Evolutionary conservation across 2,113 vertebrate genomes (phyloP), one percentile per base, ranked within the genome.

Genomic region (Sturnira hondurensis): DNA sequence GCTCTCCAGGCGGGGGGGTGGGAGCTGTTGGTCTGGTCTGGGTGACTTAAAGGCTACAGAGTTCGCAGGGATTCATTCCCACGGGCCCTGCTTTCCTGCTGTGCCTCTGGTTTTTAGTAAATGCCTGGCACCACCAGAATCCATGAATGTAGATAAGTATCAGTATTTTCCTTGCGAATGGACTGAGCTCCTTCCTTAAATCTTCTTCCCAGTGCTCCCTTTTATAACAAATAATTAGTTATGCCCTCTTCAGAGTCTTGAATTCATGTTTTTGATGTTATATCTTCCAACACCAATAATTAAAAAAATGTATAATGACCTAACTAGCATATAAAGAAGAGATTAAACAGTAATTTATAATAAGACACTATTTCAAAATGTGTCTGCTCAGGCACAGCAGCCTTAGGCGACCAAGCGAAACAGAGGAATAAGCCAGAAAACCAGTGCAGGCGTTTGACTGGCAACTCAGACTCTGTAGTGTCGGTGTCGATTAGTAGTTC

Each of bases 311-410:
- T 68, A 36, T 80, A 65, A 36, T 89, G 61, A 58, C 36, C 74
- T 78, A 88, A 82, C 38, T 93, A 47, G 61, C 74, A 58, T 84
- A 81, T 65, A 71, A 73, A 70, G 67, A 94, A 86, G 22, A 91
- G 41, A 47, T 73, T 52, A 31, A 81, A 81, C 83, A 63, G 33
- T 56, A 43, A 73, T 80, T 93, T 77, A 43, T 93, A 80, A 74
- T 85, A 71, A 71, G 88, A 26, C 76, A n/a, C 5, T 82, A 0
- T 67, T 93, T 77, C 10, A 38, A 16, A 83, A 7, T n/a, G 43
- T 89, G 36, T 7, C 13, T 90, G 47, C 71, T 54, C 10, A 41
- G 70, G 56, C 63, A 61, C 7, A 41, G 54, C 45, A 78, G 1
- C 43, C 22, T 38, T 71, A 26, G 58, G 78, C 17, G 43, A 38